Evolutionary conservation across 2,888 invertebrate genomes (phyloP).

Genomic region (Watsonalla binaria): DNA sequence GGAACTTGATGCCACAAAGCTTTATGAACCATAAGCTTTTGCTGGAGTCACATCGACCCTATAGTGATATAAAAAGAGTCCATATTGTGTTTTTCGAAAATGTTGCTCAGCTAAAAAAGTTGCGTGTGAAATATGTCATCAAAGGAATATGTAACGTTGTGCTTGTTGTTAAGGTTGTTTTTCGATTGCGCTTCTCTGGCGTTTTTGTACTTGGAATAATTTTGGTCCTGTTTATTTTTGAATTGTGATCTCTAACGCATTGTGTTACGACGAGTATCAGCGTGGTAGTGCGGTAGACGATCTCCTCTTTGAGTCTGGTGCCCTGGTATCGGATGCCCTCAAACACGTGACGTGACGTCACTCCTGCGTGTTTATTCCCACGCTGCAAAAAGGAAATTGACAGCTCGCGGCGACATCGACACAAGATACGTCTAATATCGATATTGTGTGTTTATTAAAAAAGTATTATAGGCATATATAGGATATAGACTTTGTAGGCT

Average conservation of each 20-base stretch:
- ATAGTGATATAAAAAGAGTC: not conserved
- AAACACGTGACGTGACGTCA: constrained; percentile 63
- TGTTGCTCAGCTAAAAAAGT: not conserved
- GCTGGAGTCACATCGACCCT: constrained; percentile 2
- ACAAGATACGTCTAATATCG: no score
- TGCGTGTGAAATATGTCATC: constrained; percentile 3
- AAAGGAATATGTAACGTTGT: constrained; percentile 9
- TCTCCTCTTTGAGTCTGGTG: constrained; percentile 33
- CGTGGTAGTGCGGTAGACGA: constrained; percentile 7
- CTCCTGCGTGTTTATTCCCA: constrained; percentile 11
- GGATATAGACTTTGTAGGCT: no score
- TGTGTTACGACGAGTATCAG: constrained; percentile 18
- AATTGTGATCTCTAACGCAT: constrained; percentile 6
- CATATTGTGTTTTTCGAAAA: not conserved
- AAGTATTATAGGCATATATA: no score
- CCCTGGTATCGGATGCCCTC: constrained; percentile 60
- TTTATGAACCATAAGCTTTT: constrained; percentile 3
- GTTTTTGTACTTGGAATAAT: constrained; percentile 3
- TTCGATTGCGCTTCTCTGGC: constrained; percentile 5
- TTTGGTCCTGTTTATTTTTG: constrained; percentile 1
- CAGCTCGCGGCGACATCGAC: no score
- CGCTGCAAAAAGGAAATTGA: constrained; percentile 9
- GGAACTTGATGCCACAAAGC: not conserved
- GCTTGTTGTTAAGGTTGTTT: constrained; percentile 8
- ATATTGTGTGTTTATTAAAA: no score